These are phyloP conservation scores for Lasiurus cinereus DNA, from an alignment of 2,113 vertebrate genomes.

Conservation along the genomic window DNA sequence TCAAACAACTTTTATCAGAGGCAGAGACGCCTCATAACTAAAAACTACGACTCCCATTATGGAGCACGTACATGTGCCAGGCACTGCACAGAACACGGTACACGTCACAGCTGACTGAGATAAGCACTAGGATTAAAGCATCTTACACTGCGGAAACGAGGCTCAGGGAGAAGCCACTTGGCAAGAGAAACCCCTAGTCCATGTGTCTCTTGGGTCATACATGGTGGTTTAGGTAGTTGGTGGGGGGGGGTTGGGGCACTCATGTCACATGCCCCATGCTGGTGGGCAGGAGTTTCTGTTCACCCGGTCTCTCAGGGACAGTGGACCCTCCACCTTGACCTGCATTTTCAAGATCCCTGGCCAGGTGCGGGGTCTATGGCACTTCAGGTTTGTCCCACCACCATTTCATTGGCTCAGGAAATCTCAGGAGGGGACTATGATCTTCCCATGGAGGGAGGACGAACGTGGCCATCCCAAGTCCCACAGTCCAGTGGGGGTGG, in stretches of 20 bases:
- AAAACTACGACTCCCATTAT: background rate
- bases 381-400: background rate
- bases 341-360: background rate
- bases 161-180: background rate
- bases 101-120: no score
- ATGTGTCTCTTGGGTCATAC: background rate
- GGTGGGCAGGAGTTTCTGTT: background rate
- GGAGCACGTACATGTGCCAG: background rate
- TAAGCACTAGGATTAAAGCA: background rate
- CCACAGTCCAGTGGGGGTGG: background rate
- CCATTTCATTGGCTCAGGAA: background rate
- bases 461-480: no score
- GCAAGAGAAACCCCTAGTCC: background rate
- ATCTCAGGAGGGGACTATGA: background rate
- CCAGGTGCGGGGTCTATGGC: background rate
- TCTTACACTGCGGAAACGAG: background rate
- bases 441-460: background rate
- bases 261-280: rapidly evolving
- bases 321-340: background rate
- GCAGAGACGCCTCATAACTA: background rate
- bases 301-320: background rate
- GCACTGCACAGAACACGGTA: rapidly evolving
- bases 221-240: background rate
- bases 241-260: background rate
- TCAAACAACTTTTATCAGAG: background rate